Percentiles rank a stretch among this genome's conserved stretches.
These are phyloP conservation scores for Asarcornis scutulata DNA, from an alignment of 2,113 vertebrate genomes.

Conservation along the genomic window DNA sequence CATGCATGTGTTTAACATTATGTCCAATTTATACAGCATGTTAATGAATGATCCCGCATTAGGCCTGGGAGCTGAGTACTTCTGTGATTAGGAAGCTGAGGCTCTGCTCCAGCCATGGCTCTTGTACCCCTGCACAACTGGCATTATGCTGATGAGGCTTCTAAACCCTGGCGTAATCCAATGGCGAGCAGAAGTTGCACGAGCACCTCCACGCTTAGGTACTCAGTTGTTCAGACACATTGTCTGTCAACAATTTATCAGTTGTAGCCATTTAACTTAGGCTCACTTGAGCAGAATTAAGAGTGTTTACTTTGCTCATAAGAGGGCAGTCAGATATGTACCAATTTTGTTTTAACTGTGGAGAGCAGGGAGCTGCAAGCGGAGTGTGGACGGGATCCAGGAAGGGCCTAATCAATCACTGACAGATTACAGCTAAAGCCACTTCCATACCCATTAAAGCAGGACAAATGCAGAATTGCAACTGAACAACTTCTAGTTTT, in stretches of 20 bases:
- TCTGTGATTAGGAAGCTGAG: conserved; percentile 49
- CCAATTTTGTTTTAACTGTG: conserved; percentile 87
- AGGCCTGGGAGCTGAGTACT: conserved; percentile 52
- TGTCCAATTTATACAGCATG: conserved; percentile 64
- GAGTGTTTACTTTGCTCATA: conserved; percentile 90
- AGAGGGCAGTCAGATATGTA: conserved; percentile 89
- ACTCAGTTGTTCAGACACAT: conserved; percentile 30
- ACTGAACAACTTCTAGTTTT: conserved; percentile 99
- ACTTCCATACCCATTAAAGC: conserved; percentile 99
- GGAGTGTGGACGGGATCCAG: conserved; percentile 82
- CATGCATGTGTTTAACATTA: conserved; percentile 66
- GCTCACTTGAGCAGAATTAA: conserved; percentile 89
- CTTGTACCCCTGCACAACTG: conserved; percentile 51
- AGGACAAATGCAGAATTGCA: conserved; percentile 99
- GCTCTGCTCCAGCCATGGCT: conserved; percentile 45
- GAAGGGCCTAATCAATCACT: conserved; percentile 99
- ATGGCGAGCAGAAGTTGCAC: conserved; percentile 7
- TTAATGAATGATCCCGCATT: conserved; percentile 56
- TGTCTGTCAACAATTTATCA: conserved; percentile 78
- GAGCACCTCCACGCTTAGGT: conserved; percentile 32
- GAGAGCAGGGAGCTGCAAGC: conserved; percentile 83
- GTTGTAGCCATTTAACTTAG: conserved; percentile 74
- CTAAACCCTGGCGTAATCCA: conserved; percentile 47
- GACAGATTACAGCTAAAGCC: conserved; percentile 99
- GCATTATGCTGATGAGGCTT: conserved; percentile 65